Conservation (phyloP, 2,888 invertebrate genomes). For the Pyralis farinalis region DNA sequence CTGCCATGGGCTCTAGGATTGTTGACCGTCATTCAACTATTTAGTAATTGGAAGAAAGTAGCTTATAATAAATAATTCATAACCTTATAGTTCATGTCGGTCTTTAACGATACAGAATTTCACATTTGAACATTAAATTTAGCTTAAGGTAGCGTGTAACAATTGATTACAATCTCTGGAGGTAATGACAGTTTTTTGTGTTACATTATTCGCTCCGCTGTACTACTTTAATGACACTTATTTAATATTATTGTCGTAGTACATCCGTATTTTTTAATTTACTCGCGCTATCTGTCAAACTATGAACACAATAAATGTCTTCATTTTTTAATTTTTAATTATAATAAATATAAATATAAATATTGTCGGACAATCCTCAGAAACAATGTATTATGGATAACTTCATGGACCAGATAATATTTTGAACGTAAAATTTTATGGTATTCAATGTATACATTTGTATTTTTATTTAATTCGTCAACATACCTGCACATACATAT, state of each 20-base stretch:
- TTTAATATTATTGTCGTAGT: background rate
- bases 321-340: no score
- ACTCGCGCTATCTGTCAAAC: background rate
- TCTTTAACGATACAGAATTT: slow-evolving; percentile 19
- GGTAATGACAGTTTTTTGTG: slow-evolving; percentile 28
- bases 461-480: no score
- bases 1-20: slow-evolving; percentile 4
- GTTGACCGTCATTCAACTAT: slow-evolving; percentile 1
- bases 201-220: slow-evolving; percentile 21
- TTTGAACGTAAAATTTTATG: no score
- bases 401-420: no score
- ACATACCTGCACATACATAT: no score
- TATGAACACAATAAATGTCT: no score
- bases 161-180: slow-evolving; percentile 18
- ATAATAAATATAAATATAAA: no score
- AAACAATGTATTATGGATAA: no score
- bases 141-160: slow-evolving; percentile 21
- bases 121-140: slow-evolving; percentile 20
- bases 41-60: slow-evolving; percentile 20
- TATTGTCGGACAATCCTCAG: no score
- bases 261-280: background rate
- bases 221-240: slow-evolving; percentile 21
- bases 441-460: no score
- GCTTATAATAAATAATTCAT: slow-evolving; percentile 20
- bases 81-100: slow-evolving; percentile 24